These are phyloP conservation scores for Lochmaea crataegi DNA, from an alignment of 2,888 invertebrate species.

Conservation along the genomic window DNA sequence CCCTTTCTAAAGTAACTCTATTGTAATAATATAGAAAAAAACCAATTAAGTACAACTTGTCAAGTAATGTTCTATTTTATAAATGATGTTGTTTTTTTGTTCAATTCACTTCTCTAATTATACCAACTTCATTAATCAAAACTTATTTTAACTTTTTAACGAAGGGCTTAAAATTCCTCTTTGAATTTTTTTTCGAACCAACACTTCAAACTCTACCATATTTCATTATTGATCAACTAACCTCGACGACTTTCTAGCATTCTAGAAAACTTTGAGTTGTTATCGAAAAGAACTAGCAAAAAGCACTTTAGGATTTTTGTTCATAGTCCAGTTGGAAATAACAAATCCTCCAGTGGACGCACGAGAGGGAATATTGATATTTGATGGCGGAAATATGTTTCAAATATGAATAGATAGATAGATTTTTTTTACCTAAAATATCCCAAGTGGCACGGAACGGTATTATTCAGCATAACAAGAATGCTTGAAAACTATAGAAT, in stretches of 20 bases:
- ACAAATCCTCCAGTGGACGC: neutral
- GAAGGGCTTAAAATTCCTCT: conserved; percentile 8
- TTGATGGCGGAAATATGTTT: neutral
- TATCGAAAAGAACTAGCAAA: conserved; percentile 16
- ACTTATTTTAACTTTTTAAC: conserved; percentile 10
- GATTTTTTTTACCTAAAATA: too few relatives aligned
- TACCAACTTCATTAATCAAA: conserved; percentile 28
- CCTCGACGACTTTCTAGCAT: conserved; percentile 33
- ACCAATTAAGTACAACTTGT: neutral
- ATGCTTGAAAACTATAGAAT: too few relatives aligned
- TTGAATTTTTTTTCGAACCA: conserved; percentile 1
- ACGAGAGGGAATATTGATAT: neutral
- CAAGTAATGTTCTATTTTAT: neutral
- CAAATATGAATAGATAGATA: too few relatives aligned
- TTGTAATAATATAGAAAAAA: neutral
- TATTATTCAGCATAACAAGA: too few relatives aligned
- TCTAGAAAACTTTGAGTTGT: conserved; percentile 21
- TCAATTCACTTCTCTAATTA: conserved; percentile 1
- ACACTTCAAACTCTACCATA: conserved; percentile 25
- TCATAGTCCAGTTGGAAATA: conserved; percentile 10
- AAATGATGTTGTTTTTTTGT: conserved; percentile 8
- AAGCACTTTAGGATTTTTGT: conserved; percentile 22
- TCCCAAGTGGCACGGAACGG: too few relatives aligned
- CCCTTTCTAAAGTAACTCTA: neutral
- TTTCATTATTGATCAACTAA: conserved; percentile 31